Conservation (phyloP, 1,140 invertebrate genomes). For the Brachionus plicatilis region DNA sequence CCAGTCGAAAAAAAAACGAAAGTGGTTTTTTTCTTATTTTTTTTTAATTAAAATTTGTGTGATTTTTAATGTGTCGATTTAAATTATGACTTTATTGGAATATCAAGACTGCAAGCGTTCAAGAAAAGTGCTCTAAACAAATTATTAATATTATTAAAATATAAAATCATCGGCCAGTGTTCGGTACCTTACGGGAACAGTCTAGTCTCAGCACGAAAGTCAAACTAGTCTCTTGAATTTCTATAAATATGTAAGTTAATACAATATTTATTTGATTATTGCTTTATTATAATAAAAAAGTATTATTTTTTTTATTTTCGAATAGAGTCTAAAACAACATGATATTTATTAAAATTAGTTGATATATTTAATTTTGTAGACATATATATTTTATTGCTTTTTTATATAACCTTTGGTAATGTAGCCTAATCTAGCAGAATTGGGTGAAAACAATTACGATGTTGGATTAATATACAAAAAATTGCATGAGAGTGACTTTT, state of each 20-base stretch:
- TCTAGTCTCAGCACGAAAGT: slow-evolving; percentile 13
- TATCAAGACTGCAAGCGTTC: neutral
- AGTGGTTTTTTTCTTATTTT: neutral
- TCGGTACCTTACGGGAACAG: neutral
- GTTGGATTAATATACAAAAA: neutral
- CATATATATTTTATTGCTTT: neutral
- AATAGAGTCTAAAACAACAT: neutral
- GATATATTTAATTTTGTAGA: neutral
- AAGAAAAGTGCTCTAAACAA: neutral
- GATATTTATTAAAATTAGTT: slow-evolving; percentile 3
- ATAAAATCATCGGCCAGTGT: neutral
- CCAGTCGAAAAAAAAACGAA: slow-evolving; percentile 18
- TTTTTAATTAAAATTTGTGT: neutral
- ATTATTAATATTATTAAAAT: neutral
- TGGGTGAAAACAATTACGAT: neutral
- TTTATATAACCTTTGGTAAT: neutral
- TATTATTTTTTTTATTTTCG: neutral
- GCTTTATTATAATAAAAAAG: neutral
- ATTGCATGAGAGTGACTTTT: neutral
- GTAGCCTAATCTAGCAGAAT: neutral
- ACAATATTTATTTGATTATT: slow-evolving; percentile 27
- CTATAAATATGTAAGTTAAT: slow-evolving; percentile 26
- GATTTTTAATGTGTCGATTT: neutral
- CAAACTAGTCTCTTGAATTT: neutral
- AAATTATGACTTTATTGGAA: neutral